Conservation (phyloP, 2,113 vertebrate genomes). For the Prionailurus bengalensis region DNA sequence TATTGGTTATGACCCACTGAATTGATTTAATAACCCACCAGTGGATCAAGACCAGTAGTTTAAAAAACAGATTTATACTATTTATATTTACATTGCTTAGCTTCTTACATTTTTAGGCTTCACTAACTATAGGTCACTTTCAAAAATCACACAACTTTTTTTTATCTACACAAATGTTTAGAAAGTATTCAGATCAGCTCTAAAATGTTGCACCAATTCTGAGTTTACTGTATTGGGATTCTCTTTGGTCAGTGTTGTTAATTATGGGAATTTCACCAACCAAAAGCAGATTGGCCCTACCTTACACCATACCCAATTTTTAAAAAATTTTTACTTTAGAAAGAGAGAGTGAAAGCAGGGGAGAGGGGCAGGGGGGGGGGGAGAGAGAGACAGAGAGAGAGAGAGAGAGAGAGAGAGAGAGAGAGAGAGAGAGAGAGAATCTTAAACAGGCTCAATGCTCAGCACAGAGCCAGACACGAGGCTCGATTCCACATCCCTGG, state of each 20-base stretch:
- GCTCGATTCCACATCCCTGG: too few species aligned
- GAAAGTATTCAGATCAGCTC: constrained; percentile 17
- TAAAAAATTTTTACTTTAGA: too few species aligned
- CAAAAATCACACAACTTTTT: constrained; percentile 45
- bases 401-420: too few species aligned
- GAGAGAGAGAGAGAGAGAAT: too few species aligned
- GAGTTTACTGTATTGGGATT: neutral
- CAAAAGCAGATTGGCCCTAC: neutral
- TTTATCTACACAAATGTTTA: neutral
- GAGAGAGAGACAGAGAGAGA: too few species aligned
- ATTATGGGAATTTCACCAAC: constrained; percentile 37
- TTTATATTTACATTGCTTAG: constrained; percentile 48
- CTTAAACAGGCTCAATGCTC: too few species aligned
- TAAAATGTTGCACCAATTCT: neutral
- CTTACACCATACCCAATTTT: neutral
- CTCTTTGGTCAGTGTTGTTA: neutral
- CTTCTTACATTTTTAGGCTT: constrained; percentile 35
- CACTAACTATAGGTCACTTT: neutral
- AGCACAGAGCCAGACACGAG: too few species aligned
- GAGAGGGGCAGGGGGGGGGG: too few species aligned
- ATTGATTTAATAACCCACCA: constrained; percentile 55
- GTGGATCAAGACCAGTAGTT: constrained; percentile 10
- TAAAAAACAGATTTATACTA: constrained; percentile 41
- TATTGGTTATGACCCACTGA: neutral
- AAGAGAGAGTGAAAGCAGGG: too few species aligned